Evolutionary conservation across 2,888 invertebrate species (phyloP).

Genomic region (Brachynemurus nebulosus): DNA sequence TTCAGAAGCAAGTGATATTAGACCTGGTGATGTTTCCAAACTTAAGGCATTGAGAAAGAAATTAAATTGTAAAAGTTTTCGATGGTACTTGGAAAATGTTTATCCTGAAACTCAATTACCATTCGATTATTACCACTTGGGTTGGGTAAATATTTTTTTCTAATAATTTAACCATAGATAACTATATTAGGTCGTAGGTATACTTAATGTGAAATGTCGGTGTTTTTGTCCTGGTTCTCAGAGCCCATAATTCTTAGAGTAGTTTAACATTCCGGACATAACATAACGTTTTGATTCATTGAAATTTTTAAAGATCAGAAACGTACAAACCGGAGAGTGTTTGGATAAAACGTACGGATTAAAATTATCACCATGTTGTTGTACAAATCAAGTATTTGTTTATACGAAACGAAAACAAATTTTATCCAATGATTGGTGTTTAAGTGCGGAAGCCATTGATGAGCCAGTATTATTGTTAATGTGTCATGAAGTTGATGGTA

Average conservation of each 20-base stretch:
- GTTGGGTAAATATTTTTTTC: slow-evolving; percentile 68
- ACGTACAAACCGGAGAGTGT: slow-evolving; percentile 76
- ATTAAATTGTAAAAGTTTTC: slow-evolving; percentile 89
- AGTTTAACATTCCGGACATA: too few relatives aligned
- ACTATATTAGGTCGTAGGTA: too few relatives aligned
- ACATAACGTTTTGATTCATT: background rate
- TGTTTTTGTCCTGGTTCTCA: too few relatives aligned
- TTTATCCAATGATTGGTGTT: slow-evolving; percentile 94
- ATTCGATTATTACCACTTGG: slow-evolving; percentile 85
- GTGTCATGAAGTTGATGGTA: slow-evolving; percentile 94
- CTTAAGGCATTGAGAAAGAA: slow-evolving; percentile 63
- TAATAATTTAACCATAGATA: too few relatives aligned
- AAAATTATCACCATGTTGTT: slow-evolving; percentile 90
- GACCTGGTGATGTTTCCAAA: slow-evolving; percentile 81
- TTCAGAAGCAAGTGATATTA: slow-evolving; percentile 71
- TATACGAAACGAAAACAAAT: slow-evolving; percentile 93
- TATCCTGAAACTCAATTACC: slow-evolving; percentile 99
- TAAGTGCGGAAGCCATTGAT: slow-evolving; percentile 74
- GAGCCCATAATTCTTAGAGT: too few relatives aligned
- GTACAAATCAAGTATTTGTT: slow-evolving; percentile 94
- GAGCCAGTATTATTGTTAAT: slow-evolving; percentile 89
- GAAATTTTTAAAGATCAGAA: slow-evolving; percentile 54
- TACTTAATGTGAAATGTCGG: background rate
- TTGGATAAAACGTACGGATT: slow-evolving; percentile 90
- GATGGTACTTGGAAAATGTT: slow-evolving; percentile 95